Evolutionary conservation across 2,113 vertebrate genomes (phyloP).

Genomic region (Raja brachyura): DNA sequence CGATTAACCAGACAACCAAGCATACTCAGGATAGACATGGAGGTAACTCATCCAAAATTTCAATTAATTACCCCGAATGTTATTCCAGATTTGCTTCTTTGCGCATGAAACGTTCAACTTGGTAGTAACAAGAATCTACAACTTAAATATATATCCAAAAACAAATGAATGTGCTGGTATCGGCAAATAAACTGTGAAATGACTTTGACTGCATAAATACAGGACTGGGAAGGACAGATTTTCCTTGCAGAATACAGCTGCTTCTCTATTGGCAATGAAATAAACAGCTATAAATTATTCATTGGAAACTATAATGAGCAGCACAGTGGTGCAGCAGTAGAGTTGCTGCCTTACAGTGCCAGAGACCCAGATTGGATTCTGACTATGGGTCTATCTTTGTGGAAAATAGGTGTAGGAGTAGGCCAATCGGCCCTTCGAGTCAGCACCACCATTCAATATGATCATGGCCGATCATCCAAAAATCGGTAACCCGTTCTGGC

Average conservation of each 20-base stretch:
- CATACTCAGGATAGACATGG: constrained; percentile 77
- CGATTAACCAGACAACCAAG: constrained; percentile 81
- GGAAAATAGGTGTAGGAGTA: no score
- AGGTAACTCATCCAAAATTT: constrained; percentile 57
- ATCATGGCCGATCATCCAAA: no score
- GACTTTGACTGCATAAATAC: neutral
- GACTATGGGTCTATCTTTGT: no score
- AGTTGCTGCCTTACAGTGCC: no score
- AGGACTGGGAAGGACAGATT: constrained; percentile 85
- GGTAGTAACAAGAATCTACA: neutral
- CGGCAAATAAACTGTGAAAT: neutral
- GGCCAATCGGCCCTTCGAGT: no score
- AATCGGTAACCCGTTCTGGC: no score
- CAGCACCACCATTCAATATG: no score
- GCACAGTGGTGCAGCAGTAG: no score
- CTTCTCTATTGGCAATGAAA: constrained; percentile 74
- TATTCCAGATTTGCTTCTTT: neutral
- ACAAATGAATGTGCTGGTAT: neutral
- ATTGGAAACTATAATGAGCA: constrained; percentile 73
- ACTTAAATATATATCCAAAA: neutral
- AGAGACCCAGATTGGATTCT: no score
- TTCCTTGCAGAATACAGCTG: constrained; percentile 75
- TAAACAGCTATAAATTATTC: constrained; percentile 86
- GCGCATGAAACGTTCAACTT: neutral
- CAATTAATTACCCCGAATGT: neutral